phyloP scores from a whole-genome alignment of 1,140 invertebrate species.

The Neocloeon triangulifer region DNA sequence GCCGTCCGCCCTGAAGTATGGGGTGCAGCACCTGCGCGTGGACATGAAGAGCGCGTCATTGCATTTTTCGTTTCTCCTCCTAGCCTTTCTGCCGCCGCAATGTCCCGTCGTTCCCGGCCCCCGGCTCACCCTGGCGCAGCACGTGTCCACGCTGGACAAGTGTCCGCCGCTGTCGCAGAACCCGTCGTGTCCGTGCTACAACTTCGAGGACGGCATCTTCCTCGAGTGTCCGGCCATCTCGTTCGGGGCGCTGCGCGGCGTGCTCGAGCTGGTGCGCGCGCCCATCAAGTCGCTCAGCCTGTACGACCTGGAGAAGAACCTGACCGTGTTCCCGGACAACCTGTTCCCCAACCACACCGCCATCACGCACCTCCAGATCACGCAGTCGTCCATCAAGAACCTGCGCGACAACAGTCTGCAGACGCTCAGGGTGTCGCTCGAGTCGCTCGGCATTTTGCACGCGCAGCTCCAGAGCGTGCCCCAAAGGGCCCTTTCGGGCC shows the following conservation, averaged over 20 bases:
- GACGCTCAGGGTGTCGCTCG: conserved; percentile 45
- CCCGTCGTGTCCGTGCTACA: conserved; percentile 69
- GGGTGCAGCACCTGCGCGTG: no score
- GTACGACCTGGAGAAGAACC: conserved; percentile 57
- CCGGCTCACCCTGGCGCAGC: no score
- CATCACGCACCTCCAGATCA: conserved; percentile 45
- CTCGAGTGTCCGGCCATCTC: conserved; percentile 66
- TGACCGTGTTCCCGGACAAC: conserved; percentile 40
- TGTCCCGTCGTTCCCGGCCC: no score
- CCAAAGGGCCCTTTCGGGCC: conserved; percentile 47
- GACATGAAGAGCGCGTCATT: no score
- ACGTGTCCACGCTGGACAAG: no score
- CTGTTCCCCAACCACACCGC: conserved; percentile 41
- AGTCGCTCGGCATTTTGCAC: conserved; percentile 57
- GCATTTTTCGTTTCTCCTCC: no score
- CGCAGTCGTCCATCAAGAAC: conserved; percentile 51
- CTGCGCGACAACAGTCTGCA: conserved; percentile 49
- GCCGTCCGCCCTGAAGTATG: no score
- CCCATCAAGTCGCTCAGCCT: conserved; percentile 63
- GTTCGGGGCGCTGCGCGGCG: conserved; percentile 25
- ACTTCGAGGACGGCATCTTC: conserved; percentile 73
- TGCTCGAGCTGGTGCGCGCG: conserved; percentile 23
- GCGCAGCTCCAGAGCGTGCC: conserved; percentile 58
- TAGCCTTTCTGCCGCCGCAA: no score
- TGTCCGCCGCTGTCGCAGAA: no score